Evolutionary conservation across 2,797 vertebrate species (phyloP).

Genomic region (Microctenopoma stevenorrisi): DNA sequence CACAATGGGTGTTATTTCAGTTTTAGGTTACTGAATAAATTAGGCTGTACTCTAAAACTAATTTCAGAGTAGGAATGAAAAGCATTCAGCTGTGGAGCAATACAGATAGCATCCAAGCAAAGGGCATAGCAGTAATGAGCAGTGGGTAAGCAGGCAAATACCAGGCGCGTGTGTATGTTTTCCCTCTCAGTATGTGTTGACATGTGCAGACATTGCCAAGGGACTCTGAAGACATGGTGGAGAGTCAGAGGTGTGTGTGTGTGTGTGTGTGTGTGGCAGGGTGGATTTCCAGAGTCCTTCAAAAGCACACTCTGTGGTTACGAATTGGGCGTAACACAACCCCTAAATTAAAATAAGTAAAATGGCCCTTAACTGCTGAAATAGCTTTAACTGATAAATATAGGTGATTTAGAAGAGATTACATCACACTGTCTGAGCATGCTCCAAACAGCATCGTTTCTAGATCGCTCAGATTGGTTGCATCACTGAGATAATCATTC

Average conservation of each 20-base stretch:
- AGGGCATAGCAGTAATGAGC: not conserved
- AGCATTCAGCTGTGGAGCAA: constrained; percentile 7
- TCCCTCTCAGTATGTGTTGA: constrained; percentile 50
- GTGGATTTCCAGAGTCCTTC: constrained; percentile 22
- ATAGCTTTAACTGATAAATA: constrained; percentile 18
- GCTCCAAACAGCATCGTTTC: constrained; percentile 12
- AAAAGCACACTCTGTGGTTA: constrained; percentile 41
- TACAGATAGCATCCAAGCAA: not conserved
- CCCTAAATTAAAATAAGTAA: constrained; percentile 22
- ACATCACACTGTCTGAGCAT: constrained; percentile 8
- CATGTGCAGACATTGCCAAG: constrained; percentile 23
- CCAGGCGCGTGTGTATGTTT: constrained; percentile 43
- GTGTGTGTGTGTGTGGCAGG: constrained; percentile 34
- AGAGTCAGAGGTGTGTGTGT: constrained; percentile 20
- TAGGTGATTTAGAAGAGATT: constrained; percentile 22
- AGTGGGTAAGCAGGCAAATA: constrained; percentile 41
- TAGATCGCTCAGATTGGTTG: not conserved
- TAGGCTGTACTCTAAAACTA: not conserved
- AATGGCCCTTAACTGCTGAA: constrained; percentile 29
- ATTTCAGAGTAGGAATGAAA: constrained; percentile 3
- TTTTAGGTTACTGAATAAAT: not conserved
- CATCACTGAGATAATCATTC: constrained; percentile 9
- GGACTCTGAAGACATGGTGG: constrained; percentile 36
- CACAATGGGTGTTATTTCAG: not conserved
- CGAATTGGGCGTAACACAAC: constrained; percentile 41